Conservation (phyloP, 2,888 invertebrate genomes). For the Archaeoteleia sp. region DNA sequence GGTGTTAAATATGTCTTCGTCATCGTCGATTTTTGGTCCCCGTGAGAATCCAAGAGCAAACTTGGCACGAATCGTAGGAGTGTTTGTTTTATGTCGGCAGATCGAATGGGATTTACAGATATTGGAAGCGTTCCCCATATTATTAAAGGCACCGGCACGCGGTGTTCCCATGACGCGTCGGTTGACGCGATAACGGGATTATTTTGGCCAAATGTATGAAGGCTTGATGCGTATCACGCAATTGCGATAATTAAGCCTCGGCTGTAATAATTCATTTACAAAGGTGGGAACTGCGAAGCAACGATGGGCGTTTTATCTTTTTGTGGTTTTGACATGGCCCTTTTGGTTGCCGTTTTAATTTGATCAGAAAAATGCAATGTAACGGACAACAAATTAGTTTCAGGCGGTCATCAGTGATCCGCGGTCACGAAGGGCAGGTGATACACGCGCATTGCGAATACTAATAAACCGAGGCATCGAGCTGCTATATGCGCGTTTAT, state of each 20-base stretch:
- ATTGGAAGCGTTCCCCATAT: constrained; percentile 58
- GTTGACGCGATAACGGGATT: constrained; percentile 41
- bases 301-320: too few relatives aligned
- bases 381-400: constrained; percentile 61
- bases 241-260: too few relatives aligned
- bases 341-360: constrained; percentile 39
- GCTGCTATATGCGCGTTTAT: constrained; percentile 8
- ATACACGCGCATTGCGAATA: constrained; percentile 54
- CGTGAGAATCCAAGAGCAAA: constrained; percentile 46
- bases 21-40: too few relatives aligned
- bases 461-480: constrained; percentile 30
- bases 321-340: constrained; percentile 8
- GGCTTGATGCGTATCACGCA: too few relatives aligned
- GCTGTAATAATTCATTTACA: too few relatives aligned
- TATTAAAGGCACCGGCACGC: constrained; percentile 54
- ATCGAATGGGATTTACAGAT: constrained; percentile 70
- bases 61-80: constrained; percentile 56
- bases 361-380: constrained; percentile 46
- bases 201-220: too few relatives aligned
- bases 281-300: too few relatives aligned
- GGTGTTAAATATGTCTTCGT: too few relatives aligned
- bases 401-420: constrained; percentile 51
- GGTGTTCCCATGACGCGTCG: constrained; percentile 62
- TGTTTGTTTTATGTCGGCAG: constrained; percentile 69
- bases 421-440: constrained; percentile 65